Percentiles rank a stretch among this genome's conserved stretches.
phyloP scores from a whole-genome alignment of 2,797 vertebrate species.

The Glossophaga mutica region DNA sequence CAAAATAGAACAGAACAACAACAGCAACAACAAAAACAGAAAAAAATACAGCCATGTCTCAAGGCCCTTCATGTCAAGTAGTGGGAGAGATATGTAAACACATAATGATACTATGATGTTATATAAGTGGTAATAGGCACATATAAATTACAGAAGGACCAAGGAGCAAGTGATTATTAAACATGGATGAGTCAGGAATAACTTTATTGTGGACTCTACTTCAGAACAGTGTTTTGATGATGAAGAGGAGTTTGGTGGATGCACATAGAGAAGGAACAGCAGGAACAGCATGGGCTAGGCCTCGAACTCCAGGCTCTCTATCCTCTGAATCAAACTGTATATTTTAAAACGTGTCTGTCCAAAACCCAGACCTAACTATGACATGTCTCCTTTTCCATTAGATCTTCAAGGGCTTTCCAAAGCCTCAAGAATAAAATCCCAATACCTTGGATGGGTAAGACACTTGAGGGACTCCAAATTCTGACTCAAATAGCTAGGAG shows the following conservation, averaged over 20 bases:
- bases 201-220: background rate
- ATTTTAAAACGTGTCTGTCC: background rate
- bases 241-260: background rate
- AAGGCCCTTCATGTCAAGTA: background rate
- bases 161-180: background rate
- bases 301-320: background rate
- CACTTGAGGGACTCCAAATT: background rate
- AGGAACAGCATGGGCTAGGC: background rate
- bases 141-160: background rate
- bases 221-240: background rate
- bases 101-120: background rate
- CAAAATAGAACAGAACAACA: background rate
- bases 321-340: background rate
- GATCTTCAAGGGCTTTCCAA: background rate
- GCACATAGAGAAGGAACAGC: background rate
- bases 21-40: background rate
- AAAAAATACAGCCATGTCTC: background rate
- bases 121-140: background rate
- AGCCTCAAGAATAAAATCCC: background rate
- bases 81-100: conserved; percentile 21
- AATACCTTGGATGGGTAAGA: background rate
- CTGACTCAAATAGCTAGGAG: background rate
- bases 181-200: background rate
- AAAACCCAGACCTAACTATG: background rate
- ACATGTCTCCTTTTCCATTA: background rate